Base-by-base conservation (phyloP, 2,113 vertebrate genomes). In the Periophthalmus modestus region DNA sequence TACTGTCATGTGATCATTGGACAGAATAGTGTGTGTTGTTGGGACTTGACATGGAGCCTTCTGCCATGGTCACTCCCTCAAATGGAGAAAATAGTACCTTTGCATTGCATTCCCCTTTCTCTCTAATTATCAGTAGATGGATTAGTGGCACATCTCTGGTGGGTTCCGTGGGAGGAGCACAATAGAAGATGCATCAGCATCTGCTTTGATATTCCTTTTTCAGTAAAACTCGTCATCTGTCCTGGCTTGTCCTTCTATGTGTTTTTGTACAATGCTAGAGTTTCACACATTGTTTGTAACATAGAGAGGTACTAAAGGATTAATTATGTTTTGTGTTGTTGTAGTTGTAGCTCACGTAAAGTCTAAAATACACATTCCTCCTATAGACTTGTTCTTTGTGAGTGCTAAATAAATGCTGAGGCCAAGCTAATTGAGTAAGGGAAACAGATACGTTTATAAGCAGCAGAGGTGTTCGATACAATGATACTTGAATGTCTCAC, bases 101-200 rank as follows among this genome's bases (percentile, higher is more conserved):
- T 43, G 39, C 39, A 43, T 69, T 70, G 48, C 81, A 77, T 62
- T 62, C 7, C 57, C 67, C 77, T 70, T 78, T 67, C 67, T 70
- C 80, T 85, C 80, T 87, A 90, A 90, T 90, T 87, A 89, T 83
- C 74, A 79, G 82, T 80, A 88, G 81, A 59, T 59, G 57, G 86
- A 91, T 55, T 55, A 91, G 73, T 81, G 77, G 74, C 62, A 75
- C 68, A 76, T 69, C 69, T 81, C 67, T 62, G 61, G n/a, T 68
- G 77, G 66, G 76, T 75, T 6, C 5, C 13, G 33, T 23, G 12
- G 57, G 76, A 57, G 75, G 57, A 18, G 73, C 0, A 2, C 13
- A 4, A 70, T 54, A 68, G 55, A 68, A 63, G 68, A 80, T 78
- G 68, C 48, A 15, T 62, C 59, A 66, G 66, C 57, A 46, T 54